These are phyloP conservation scores for Polyergus mexicanus DNA, from an alignment of 1,140 invertebrate species.

Conservation along the genomic window DNA sequence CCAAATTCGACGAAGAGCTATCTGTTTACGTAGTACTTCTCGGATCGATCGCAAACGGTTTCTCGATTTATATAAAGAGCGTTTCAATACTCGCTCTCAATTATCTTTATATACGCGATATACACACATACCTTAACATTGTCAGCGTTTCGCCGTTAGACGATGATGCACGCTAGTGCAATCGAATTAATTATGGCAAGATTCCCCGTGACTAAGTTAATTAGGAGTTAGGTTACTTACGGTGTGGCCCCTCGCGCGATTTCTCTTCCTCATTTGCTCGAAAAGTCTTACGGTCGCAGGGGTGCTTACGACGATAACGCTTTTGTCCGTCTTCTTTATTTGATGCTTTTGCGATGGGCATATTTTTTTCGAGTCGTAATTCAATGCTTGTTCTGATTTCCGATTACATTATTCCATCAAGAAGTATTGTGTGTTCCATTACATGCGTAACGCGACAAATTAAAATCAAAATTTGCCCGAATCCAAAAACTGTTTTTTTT, in stretches of 20 bases:
- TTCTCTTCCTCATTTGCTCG: conserved; percentile 46
- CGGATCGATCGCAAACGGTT: conserved; percentile 33
- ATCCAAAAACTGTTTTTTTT: background rate
- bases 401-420: conserved; percentile 14
- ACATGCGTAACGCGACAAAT: background rate
- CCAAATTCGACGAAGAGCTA: conserved; percentile 44
- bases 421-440: background rate
- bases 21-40: conserved; percentile 18
- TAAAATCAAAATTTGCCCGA: conserved; percentile 34
- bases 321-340: background rate
- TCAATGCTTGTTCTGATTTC: conserved; percentile 18
- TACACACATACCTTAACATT: conserved; percentile 1
- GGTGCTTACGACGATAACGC: conserved; percentile 49
- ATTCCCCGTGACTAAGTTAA: conserved; percentile 73
- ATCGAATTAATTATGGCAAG: conserved; percentile 69
- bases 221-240: conserved; percentile 74
- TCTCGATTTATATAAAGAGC: conserved; percentile 13
- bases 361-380: conserved; percentile 2
- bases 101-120: background rate
- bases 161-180: conserved; percentile 52
- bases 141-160: background rate
- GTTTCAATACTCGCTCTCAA: background rate
- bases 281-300: conserved; percentile 11
- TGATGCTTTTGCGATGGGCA: background rate
- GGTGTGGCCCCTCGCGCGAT: conserved; percentile 77